Evolutionary conservation across 1,140 invertebrate species (phyloP), one percentile per base, ranked within the genome.

Genomic region (Riptortus pedestris): DNA sequence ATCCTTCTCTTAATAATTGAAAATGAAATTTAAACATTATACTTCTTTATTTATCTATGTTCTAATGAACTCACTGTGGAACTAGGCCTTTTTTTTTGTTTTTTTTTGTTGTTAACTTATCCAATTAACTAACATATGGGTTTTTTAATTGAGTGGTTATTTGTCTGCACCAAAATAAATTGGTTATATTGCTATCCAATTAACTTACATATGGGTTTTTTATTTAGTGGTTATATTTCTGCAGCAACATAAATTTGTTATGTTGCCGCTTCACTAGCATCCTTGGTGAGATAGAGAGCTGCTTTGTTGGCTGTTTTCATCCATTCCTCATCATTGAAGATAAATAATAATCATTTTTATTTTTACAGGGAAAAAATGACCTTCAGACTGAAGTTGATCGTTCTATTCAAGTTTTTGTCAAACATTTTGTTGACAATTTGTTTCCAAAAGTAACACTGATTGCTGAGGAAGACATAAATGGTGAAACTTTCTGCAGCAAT

Each of bases 371-470:
- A 16, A 84, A 85, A 68, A 89, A 93, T 81, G 95, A 99, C 79
- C 80, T 94, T 20, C 95, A 98, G 80, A 99, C 96, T 7, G 92
- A 97, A 79, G 96, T 96, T 3, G 96, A 99, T 75, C 80, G 96
- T 68, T 89, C 87, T 47, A 93, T 92, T 3, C 94, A 98, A 76
- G 80, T 82, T 68, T 95, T 90, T 72, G 98, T 99, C 65, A 82
- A 97, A 51, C 83, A 87, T 20, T 93, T 91, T 0, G 77, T 99
- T 2, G 78, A 82, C 28, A 80, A 81, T 66, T 84, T 88, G 66
- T 98, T 93, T 78, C 93, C 93, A 1, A 84, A 83, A 71, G 73
- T 94, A 0, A 85, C 81, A 16, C 90, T 99, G 57, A 94, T 98
- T 72, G 94, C 94, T 3, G 94, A 98, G 79, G 95, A 98, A 76